Base-by-base conservation (phyloP, 2,113 vertebrate genomes). In the Parotia lawesii region DNA sequence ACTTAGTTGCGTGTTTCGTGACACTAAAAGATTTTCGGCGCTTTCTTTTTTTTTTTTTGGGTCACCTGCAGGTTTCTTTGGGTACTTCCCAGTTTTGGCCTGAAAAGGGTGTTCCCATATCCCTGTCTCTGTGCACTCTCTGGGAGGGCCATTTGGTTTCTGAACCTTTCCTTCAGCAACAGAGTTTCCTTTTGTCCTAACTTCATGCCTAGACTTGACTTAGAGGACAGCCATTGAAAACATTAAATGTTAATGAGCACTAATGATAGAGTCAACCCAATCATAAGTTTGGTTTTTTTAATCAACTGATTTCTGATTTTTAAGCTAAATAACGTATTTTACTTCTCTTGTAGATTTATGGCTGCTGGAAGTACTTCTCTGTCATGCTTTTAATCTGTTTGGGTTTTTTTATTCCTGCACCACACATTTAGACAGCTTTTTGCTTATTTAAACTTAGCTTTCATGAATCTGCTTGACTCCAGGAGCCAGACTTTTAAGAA, bases 401-500 rank as follows among this genome's bases (percentile, higher is more conserved):
- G 33, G 7, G 5, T 20, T 83, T 64, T 20, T 20, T 54, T 81
- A 67, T 48, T 29, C 31, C 51, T 71, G 18, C 40, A 80, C 12
- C 17, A 56, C 80, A 77, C 77, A 74, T 86, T 77, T 77, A 81
- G 44, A 51, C 20, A 71, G 11, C 10, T 60, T 93, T 95, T 90
- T 94, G 75, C 65, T 74, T 90, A 47, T 86, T 96, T 92, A 86
- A 90, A 20, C 56, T 56, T 76, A 58, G 33, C 22, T 89, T 93
- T 76, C 60, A 61, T 79, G 45, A 70, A 58, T 85, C 56, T 87
- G 13, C 35, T 70, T 94, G 74, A 72, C 47, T 85, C 21, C 20
- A 47, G 67, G 58, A 92, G 29, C 4, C 47, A 76, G 38, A 61
- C 24, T 58, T 95, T 66, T 87, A 74, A 87, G 56, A 92, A 96